Percentiles rank a stretch among this genome's conserved stretches.
phyloP scores from a whole-genome alignment of 2,113 vertebrate species.

The Carassius gibelio region DNA sequence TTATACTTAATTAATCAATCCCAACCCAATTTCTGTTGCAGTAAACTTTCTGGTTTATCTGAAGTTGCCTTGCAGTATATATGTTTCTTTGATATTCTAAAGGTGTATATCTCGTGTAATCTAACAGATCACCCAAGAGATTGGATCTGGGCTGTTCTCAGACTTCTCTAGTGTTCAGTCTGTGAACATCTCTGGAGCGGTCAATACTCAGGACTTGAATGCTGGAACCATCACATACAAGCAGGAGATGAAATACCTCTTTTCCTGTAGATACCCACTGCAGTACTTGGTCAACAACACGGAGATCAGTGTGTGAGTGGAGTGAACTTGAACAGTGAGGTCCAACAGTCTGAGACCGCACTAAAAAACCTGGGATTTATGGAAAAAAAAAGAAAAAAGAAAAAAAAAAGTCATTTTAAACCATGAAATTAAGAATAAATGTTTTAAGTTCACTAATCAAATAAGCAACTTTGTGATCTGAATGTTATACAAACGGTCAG shows the following conservation, averaged over 20 bases:
- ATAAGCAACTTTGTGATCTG: too few species aligned
- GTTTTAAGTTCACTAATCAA: not conserved
- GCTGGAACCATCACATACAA: conserved; percentile 72
- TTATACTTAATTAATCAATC: too few species aligned
- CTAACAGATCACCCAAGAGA: conserved; percentile 59
- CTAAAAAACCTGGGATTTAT: not conserved
- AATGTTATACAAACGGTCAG: not conserved
- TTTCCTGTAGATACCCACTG: conserved; percentile 76
- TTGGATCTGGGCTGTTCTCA: conserved; percentile 68
- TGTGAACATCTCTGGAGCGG: conserved; percentile 72
- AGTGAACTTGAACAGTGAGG: not conserved
- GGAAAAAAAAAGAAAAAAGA: not conserved
- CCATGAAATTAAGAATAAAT: not conserved
- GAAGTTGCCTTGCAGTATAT: too few species aligned
- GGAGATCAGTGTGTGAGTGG: conserved; percentile 73
- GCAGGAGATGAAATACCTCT: conserved; percentile 69
- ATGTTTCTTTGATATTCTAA: too few species aligned
- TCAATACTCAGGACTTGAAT: conserved; percentile 67
- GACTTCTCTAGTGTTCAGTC: conserved; percentile 72
- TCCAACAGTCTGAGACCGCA: not conserved
- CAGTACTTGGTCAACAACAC: conserved; percentile 80
- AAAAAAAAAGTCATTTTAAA: not conserved
- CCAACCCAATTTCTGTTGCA: too few species aligned
- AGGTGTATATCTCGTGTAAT: too few species aligned
- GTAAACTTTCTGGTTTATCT: too few species aligned